These are phyloP conservation scores for Dryoscopus gambensis DNA, from an alignment of 2,113 vertebrate genomes.

Conservation along the genomic window DNA sequence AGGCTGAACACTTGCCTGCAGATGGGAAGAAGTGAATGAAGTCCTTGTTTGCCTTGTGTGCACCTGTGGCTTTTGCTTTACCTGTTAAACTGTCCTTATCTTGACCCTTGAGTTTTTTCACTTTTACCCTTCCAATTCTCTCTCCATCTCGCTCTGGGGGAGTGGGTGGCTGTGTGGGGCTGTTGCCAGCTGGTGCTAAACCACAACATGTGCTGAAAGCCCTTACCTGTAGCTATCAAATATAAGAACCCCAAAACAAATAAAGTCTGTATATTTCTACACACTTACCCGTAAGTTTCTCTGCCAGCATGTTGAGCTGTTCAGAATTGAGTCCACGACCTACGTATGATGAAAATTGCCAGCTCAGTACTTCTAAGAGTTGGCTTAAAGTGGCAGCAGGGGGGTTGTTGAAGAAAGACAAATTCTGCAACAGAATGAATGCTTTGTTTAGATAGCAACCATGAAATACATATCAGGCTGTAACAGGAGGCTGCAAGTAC, in stretches of 20 bases:
- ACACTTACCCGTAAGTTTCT: conserved; percentile 86
- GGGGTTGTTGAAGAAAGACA: conserved; percentile 89
- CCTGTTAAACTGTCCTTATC: not conserved
- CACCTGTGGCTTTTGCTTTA: not conserved
- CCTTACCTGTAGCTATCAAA: not conserved
- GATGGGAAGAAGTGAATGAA: not conserved
- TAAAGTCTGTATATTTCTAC: not conserved
- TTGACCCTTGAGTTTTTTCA: not conserved
- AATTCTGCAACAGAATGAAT: conserved; percentile 78
- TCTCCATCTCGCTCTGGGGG: not conserved
- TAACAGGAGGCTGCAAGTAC: not conserved
- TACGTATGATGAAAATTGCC: conserved; percentile 92
- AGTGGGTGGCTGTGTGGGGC: not conserved
- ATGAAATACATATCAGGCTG: not conserved
- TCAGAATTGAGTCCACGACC: conserved; percentile 90
- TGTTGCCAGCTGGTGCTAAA: not conserved
- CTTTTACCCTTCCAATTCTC: not conserved
- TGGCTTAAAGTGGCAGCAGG: conserved; percentile 84
- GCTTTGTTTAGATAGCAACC: not conserved
- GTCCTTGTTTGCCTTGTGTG: not conserved
- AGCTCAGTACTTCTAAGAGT: conserved; percentile 92
- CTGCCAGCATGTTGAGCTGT: conserved; percentile 90
- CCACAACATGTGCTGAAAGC: not conserved
- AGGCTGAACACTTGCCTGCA: not conserved
- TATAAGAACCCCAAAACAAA: not conserved